Evolutionary conservation across 2,888 invertebrate species (phyloP), one percentile per base, ranked within the genome.

Genomic region (Craniophora ligustri): DNA sequence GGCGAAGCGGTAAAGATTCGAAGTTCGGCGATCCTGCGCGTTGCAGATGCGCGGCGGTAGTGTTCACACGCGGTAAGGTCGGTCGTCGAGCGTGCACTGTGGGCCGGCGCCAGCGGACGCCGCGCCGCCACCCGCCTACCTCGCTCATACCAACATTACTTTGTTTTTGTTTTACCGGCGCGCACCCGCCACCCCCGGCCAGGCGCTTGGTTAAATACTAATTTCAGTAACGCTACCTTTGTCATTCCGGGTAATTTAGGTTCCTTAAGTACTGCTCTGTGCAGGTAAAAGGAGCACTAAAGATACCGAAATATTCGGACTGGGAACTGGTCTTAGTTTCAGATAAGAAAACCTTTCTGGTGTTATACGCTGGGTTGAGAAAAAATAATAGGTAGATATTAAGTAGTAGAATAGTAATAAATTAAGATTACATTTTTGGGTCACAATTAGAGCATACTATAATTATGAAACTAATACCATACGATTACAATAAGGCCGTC

Each of bases 11-110:
- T 48, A 48, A 44, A 28, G 21, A 34, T 69, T 69, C 67, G 61
- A 56, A 63, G 55, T 56, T 67, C 65, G 67, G 69, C 69, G 72
- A 67, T 72, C 71, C 78, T 82, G 83, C 78, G 82, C 81, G 75
- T 67, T 79, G 81, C 78, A 76, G 80, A 76, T 82, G 79, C 81
- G 79, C 79, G 77, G 63, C 56, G 64, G 60, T 70, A 62, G 65
- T 74, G 60, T 69, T 66, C 67, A 84, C 89, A 91, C 85, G 91
- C 85, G 84, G 65, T 67, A 77, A 78, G 79, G 59, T 84, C 85
- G 87, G 75, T 72, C 56, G 89, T 78, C 83, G 82, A 84, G 78
- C 83, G 86, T 87, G 82, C 72, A 92, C 92, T 92, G 92, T 66
- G 85, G 79, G 55, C 72, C 64, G 75, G 70, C 74, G 61, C 71